Conservation (phyloP, 2,797 vertebrate genomes). For the Alfaro cultratus region DNA sequence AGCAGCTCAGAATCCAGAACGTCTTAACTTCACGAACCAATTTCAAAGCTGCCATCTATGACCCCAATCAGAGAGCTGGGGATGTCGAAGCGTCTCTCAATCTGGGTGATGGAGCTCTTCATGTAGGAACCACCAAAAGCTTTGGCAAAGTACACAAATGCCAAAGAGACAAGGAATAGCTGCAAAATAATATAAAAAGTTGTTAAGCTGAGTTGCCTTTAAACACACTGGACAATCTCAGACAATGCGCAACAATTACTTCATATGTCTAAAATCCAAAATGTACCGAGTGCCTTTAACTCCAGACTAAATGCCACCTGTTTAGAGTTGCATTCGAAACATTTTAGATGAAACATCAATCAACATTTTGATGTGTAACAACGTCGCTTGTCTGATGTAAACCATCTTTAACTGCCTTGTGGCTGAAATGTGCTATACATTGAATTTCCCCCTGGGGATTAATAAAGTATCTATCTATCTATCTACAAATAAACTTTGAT, state of each 20-base stretch:
- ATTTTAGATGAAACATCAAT: too few species aligned
- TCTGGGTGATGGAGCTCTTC: constrained; percentile 94
- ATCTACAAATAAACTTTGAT: too few species aligned
- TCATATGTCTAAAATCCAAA: neutral
- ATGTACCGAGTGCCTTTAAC: too few species aligned
- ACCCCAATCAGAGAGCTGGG: constrained; percentile 91
- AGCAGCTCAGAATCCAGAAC: neutral
- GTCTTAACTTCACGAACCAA: constrained; percentile 78
- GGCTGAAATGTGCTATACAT: too few species aligned
- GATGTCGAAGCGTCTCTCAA: constrained; percentile 93
- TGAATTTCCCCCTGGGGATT: too few species aligned
- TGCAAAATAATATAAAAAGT: constrained; percentile 60
- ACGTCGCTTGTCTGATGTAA: too few species aligned
- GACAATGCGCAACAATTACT: neutral
- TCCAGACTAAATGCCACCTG: too few species aligned
- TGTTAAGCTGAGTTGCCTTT: neutral
- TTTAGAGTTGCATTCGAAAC: too few species aligned
- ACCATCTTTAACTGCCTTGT: too few species aligned
- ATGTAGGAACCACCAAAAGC: constrained; percentile 90
- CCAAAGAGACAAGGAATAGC: constrained; percentile 88
- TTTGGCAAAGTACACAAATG: constrained; percentile 88
- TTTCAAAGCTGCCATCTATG: constrained; percentile 94
- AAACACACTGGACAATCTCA: neutral
- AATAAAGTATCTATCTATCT: too few species aligned
- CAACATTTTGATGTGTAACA: too few species aligned